Evolutionary conservation across 2,797 vertebrate species (phyloP).

Genomic region (Rhabdophis nuchalis): DNA sequence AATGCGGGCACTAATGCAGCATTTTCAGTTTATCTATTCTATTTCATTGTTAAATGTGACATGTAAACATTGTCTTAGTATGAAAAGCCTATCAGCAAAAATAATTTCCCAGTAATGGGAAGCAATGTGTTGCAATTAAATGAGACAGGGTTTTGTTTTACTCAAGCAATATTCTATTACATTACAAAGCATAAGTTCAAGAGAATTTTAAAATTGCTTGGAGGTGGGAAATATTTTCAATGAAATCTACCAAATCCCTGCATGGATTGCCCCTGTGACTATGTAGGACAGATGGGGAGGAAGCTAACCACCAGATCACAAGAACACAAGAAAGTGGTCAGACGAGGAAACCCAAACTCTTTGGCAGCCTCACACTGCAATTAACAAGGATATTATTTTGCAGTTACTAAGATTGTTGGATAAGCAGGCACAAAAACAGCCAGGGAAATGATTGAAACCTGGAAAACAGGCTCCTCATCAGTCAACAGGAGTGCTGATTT

Average conservation of each 20-base stretch:
- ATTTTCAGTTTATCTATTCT: background rate
- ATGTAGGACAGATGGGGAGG: background rate
- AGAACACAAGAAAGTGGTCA: background rate
- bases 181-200: background rate
- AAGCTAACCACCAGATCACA: background rate
- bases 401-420: background rate
- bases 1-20: background rate
- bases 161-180: background rate
- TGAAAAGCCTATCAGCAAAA: background rate
- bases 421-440: background rate
- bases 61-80: background rate
- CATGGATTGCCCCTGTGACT: background rate
- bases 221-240: background rate
- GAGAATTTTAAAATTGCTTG: background rate
- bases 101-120: background rate
- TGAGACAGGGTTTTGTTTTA: background rate
- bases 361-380: background rate
- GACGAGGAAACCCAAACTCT: background rate
- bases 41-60: background rate
- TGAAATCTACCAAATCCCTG: background rate
- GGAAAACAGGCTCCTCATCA: background rate
- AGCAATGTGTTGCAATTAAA: background rate
- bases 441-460: background rate
- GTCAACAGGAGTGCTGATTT: background rate
- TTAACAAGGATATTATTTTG: background rate